Evolutionary conservation across 1,140 invertebrate species (phyloP).

Genomic region (Pantala flavescens): DNA sequence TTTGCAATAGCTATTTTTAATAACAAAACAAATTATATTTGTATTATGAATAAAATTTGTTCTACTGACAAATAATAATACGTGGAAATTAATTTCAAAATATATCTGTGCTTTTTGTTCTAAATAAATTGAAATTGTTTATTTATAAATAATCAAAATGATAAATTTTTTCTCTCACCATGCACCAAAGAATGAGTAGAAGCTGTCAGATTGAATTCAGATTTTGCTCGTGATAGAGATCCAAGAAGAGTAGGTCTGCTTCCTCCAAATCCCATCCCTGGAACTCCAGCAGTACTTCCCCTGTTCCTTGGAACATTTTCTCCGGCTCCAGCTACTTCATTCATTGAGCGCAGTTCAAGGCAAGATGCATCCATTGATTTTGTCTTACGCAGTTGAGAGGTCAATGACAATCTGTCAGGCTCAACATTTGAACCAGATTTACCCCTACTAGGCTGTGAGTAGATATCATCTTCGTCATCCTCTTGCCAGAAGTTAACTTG

Average conservation of each 20-base stretch:
- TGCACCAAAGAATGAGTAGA: constrained; percentile 46
- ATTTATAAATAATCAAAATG: too few species aligned
- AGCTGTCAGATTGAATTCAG: constrained; percentile 71
- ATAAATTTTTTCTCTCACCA: constrained; percentile 32
- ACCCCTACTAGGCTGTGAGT: constrained; percentile 48
- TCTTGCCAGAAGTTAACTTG: constrained; percentile 52
- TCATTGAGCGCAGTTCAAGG: constrained; percentile 62
- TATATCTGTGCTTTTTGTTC: too few species aligned
- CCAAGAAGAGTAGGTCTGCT: background rate
- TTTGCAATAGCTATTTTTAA: too few species aligned
- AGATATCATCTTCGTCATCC: constrained; percentile 47
- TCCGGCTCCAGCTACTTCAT: constrained; percentile 41
- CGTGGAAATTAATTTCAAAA: too few species aligned
- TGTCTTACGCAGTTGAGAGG: constrained; percentile 69
- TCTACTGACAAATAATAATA: too few species aligned
- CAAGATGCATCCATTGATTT: constrained; percentile 80
- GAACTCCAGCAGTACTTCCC: background rate
- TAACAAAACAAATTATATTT: too few species aligned
- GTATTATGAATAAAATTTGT: too few species aligned
- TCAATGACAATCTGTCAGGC: constrained; percentile 47
- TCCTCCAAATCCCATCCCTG: background rate
- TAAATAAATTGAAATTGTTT: too few species aligned
- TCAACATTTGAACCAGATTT: constrained; percentile 42
- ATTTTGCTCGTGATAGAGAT: constrained; percentile 64
- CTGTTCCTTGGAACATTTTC: constrained; percentile 7